Conservation (phyloP, 2,888 invertebrate species). For the Galerucella nymphaeae region DNA sequence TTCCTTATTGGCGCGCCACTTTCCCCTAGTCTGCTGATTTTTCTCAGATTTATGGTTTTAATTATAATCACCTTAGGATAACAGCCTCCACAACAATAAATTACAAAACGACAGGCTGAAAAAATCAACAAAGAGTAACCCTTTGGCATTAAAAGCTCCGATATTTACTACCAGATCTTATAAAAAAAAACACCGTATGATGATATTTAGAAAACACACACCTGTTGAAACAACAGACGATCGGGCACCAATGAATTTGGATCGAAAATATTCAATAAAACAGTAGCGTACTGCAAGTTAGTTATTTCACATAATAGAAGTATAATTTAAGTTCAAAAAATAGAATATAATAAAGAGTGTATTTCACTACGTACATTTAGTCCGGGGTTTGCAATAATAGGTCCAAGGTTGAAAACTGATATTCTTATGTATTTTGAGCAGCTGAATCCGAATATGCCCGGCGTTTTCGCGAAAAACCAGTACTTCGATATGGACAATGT, state of each 20-base stretch:
- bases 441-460: too few relatives aligned
- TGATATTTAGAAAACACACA: slow-evolving; percentile 48
- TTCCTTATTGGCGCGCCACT: neutral
- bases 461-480: too few relatives aligned
- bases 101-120: slow-evolving; percentile 40
- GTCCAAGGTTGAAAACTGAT: too few relatives aligned
- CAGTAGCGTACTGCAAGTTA: slow-evolving; percentile 3
- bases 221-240: slow-evolving; percentile 50
- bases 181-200: slow-evolving; percentile 33
- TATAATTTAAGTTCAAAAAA: too few relatives aligned
- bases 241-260: slow-evolving; percentile 48
- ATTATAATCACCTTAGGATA: slow-evolving; percentile 44
- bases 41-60: slow-evolving; percentile 50
- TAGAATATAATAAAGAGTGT: too few relatives aligned
- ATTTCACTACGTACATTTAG: too few relatives aligned
- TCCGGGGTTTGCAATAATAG: too few relatives aligned
- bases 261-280: slow-evolving; percentile 9
- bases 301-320: too few relatives aligned
- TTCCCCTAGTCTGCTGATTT: slow-evolving; percentile 44
- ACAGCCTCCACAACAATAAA: slow-evolving; percentile 43
- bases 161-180: slow-evolving; percentile 44
- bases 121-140: slow-evolving; percentile 51
- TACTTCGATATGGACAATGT: too few relatives aligned
- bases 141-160: slow-evolving; percentile 44
- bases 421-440: too few relatives aligned